Evolutionary conservation across 2,888 invertebrate genomes (phyloP), one percentile per base, ranked within the genome.

Genomic region (Macrophya alboannulata): DNA sequence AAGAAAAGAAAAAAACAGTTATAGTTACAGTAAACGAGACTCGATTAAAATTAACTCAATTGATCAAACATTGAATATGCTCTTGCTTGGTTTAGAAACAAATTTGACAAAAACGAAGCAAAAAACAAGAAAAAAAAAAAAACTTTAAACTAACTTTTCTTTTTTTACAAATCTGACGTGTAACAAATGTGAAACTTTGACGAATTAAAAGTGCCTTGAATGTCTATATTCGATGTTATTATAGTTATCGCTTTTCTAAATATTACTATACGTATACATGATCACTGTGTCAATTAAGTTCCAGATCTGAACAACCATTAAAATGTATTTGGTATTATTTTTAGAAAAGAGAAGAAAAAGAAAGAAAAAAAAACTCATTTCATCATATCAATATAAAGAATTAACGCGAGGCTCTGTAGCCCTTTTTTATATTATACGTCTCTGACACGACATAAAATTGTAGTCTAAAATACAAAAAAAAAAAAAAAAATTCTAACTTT

Each of bases 121-220:
- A 25, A 25, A 31, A 43, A 21, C 3, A 68, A 8, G 45, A 48
- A 12, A 12, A 48, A 43, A 6, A 43, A 43, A 43, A 6, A 48
- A 12, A 48, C 12, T 48, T 48, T 48, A 48, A 48, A 48, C 48
- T n/a, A 12, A 48, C 12, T n/a, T n/a, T n/a, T n/a, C n/a, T n/a
- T n/a, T n/a, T 48, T 48, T 48, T 15, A 48, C 48, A 48, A 48
- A 48, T 48, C 48, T 4, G 12, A 4, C 15, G 55, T n/a, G 55
- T n/a, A 31, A 55, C n/a, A 55, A 55, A 55, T 55, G n/a, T 55
- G n/a, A n/a, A 55, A 55, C n/a, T 17, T n/a, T n/a, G 17, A 55
- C 55, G n/a, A 55, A 55, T 55, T 55, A 55, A 1, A n/a, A 76
- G 76, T 76, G 76, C 76, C 76, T 76, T 76, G n/a, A 43, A 72